Conservation (phyloP, 2,888 invertebrate species). For the Volucella zonaria region DNA sequence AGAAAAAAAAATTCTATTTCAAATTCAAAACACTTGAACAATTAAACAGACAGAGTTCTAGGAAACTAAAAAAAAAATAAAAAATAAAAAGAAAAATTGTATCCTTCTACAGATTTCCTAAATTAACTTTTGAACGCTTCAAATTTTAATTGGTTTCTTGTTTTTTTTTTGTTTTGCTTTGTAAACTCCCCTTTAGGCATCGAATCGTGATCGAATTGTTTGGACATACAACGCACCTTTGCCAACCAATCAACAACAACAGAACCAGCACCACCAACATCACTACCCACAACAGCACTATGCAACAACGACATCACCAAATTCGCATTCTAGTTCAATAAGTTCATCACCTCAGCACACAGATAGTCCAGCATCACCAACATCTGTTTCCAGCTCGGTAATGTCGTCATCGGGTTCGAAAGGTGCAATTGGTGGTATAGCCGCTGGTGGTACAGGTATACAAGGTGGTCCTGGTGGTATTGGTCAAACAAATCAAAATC, state of each 20-base stretch:
- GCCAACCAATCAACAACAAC: conserved; percentile 80
- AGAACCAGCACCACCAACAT: conserved; percentile 79
- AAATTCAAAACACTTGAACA: conserved; percentile 47
- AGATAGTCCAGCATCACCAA: conserved; percentile 90
- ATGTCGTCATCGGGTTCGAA: conserved; percentile 91
- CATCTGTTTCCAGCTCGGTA: conserved; percentile 93
- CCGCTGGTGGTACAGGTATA: conserved; percentile 75
- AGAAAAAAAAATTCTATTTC: neutral
- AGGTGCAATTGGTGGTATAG: conserved; percentile 82
- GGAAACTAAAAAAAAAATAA: conserved; percentile 11
- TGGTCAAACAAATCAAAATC: conserved; percentile 75
- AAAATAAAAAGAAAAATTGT: neutral
- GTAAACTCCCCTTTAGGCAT: conserved; percentile 77
- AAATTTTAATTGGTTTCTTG: neutral
- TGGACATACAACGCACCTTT: conserved; percentile 96
- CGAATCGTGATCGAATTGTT: conserved; percentile 87
- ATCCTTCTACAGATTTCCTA: too few relatives aligned
- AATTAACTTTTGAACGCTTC: too few relatives aligned
- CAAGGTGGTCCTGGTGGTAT: conserved; percentile 75
- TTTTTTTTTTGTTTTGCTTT: conserved; percentile 6
- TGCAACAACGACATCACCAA: conserved; percentile 75
- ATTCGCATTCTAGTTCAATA: conserved; percentile 83
- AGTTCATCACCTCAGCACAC: conserved; percentile 84
- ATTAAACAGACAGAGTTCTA: conserved; percentile 22
- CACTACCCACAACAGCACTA: conserved; percentile 81